A percentile compares a stretch with the other conserved stretches of the same genome.
phyloP scores from a whole-genome alignment of 37 sponge, comb jelly and placozoan genomes.

The Chondrilla cf. caribensis region DNA sequence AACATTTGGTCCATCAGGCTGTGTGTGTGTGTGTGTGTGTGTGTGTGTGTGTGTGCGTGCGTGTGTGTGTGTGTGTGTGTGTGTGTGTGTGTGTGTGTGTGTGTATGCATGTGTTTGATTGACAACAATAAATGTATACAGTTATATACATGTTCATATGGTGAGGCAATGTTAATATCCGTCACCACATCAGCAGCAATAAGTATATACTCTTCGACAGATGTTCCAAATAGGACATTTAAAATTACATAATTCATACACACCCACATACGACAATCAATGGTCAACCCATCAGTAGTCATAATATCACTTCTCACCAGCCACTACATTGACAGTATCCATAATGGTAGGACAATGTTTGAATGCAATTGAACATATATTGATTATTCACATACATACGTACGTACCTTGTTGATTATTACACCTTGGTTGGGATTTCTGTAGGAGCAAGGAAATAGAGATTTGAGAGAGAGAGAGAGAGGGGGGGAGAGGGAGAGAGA shows the following conservation, averaged over 20 bases:
- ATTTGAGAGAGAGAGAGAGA: not conserved
- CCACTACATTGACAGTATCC: too few relatives aligned
- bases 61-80: not conserved
- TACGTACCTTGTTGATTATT: conserved; percentile 54
- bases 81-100: too few relatives aligned
- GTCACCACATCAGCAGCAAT: too few relatives aligned
- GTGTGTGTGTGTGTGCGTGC: not conserved
- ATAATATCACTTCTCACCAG: too few relatives aligned
- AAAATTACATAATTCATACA: not conserved
- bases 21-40: not conserved
- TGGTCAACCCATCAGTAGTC: too few relatives aligned
- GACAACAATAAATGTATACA: too few relatives aligned
- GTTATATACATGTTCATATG: too few relatives aligned
- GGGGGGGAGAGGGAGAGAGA: not conserved
- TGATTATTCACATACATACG: too few relatives aligned
- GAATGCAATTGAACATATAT: not conserved
- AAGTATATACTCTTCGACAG: too few relatives aligned
- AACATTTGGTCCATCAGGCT: conserved; percentile 60
- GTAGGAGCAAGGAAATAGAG: not conserved
- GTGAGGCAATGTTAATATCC: too few relatives aligned
- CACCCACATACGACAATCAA: conserved; percentile 9
- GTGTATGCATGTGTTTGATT: too few relatives aligned
- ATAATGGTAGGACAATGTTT: too few relatives aligned
- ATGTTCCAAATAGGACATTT: not conserved
- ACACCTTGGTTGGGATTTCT: conserved; percentile 55